These are phyloP conservation scores for Congeria kusceri DNA, from an alignment of 2,888 invertebrate genomes.

Conservation along the genomic window DNA sequence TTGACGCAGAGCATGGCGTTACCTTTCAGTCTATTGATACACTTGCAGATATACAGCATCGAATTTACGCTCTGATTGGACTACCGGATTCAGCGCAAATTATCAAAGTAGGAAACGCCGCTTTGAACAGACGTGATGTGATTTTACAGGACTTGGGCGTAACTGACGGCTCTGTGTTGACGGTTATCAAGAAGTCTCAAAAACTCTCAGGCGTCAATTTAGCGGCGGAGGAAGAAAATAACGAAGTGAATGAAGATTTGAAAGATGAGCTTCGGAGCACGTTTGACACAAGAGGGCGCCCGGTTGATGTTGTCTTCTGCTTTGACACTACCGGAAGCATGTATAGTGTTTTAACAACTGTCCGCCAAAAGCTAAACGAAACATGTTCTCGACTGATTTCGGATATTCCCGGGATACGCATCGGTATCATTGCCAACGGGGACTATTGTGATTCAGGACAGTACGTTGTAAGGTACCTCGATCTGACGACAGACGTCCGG, in stretches of 20 bases:
- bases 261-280: conserved; percentile 66
- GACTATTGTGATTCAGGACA: conserved; percentile 79
- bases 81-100: too few species aligned
- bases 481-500: conserved; percentile 79
- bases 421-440: conserved; percentile 82
- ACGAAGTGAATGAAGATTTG: conserved; percentile 2
- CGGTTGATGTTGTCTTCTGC: conserved; percentile 82
- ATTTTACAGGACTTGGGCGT: conserved; percentile 24
- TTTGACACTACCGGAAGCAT: conserved; percentile 84
- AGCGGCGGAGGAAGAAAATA: not conserved
- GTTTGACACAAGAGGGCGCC: conserved; percentile 74
- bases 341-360: conserved; percentile 74
- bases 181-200: not conserved
- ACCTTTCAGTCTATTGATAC: not conserved
- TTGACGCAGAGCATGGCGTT: not conserved
- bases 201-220: too few species aligned
- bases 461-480: conserved; percentile 73
- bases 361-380: conserved; percentile 73
- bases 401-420: conserved; percentile 79
- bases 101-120: not conserved
- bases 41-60: too few species aligned
- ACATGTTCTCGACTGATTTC: conserved; percentile 74
- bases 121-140: not conserved
- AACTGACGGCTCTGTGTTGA: conserved; percentile 36
- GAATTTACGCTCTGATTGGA: too few species aligned